Conservation (phyloP, 1,140 invertebrate species). For the Heliconius nattereri region DNA sequence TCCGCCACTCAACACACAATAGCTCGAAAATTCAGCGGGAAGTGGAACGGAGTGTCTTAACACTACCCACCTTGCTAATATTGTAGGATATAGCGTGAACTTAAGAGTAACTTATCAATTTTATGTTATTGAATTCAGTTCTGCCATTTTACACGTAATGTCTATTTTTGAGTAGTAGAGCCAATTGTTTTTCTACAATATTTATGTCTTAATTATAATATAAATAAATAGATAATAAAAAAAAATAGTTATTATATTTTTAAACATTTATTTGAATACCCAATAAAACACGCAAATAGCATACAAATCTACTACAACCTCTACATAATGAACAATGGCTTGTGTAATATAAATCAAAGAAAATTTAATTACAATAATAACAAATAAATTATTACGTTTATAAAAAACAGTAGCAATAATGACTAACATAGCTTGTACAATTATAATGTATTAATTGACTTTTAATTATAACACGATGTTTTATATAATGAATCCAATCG, state of each 20-base stretch:
- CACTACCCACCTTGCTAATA: too few species aligned
- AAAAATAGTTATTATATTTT: not conserved
- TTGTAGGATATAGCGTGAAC: too few species aligned
- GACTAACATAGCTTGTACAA: not conserved
- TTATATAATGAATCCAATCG: not conserved
- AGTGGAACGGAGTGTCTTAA: too few species aligned
- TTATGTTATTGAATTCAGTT: too few species aligned
- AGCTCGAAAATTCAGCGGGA: too few species aligned
- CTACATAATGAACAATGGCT: not conserved
- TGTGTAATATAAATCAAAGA: constrained; percentile 2
- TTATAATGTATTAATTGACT: not conserved
- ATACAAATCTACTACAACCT: not conserved
- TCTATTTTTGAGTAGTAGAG: not conserved
- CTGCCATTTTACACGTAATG: not conserved
- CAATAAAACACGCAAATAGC: not conserved
- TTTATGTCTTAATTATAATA: too few species aligned
- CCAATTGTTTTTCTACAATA: too few species aligned
- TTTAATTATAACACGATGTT: not conserved
- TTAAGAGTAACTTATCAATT: too few species aligned
- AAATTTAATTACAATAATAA: constrained; percentile 8
- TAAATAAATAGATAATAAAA: not conserved
- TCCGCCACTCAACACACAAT: too few species aligned
- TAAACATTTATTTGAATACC: not conserved
- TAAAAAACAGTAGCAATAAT: not conserved
- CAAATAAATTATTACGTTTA: constrained; percentile 5